These are phyloP conservation scores for Nesoenas mayeri DNA, from an alignment of 2,113 vertebrate genomes.

Conservation along the genomic window DNA sequence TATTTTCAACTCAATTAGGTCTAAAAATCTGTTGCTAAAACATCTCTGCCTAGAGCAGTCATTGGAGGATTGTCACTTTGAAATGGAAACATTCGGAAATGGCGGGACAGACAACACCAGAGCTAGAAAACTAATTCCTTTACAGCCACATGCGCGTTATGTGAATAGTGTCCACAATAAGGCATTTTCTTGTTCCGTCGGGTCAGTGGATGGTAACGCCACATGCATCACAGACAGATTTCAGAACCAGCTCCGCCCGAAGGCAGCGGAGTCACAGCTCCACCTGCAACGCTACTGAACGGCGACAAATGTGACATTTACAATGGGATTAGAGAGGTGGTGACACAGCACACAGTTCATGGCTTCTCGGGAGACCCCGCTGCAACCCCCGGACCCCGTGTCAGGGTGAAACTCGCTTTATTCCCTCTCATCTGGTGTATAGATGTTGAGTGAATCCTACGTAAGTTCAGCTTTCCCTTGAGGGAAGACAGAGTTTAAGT, in stretches of 20 bases:
- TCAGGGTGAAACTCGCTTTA: neutral
- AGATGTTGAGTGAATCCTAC: neutral
- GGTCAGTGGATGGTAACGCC: slow-evolving; percentile 20
- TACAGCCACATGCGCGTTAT: slow-evolving; percentile 50
- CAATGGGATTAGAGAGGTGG: neutral
- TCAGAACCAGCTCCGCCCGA: slow-evolving; percentile 5
- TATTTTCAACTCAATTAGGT: slow-evolving; percentile 67
- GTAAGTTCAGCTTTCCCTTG: neutral
- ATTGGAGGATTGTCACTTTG: slow-evolving; percentile 76
- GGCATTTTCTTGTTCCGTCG: slow-evolving; percentile 46
- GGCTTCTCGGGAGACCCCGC: neutral
- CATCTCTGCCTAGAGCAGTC: slow-evolving; percentile 49
- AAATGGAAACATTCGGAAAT: slow-evolving; percentile 73
- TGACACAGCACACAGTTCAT: neutral
- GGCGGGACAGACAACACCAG: slow-evolving; percentile 58
- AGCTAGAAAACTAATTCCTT: slow-evolving; percentile 66
- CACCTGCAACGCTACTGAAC: neutral
- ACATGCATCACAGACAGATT: slow-evolving; percentile 50
- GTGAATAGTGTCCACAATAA: slow-evolving; percentile 58
- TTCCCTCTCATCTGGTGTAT: neutral
- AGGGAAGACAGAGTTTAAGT: neutral
- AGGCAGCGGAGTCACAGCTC: slow-evolving; percentile 11
- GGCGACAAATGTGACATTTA: slow-evolving; percentile 28
- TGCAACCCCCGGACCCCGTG: neutral
- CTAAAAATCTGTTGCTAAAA: slow-evolving; percentile 67